These are phyloP conservation scores for Tachina lurida DNA, from an alignment of 2,888 invertebrate genomes.

Conservation along the genomic window DNA sequence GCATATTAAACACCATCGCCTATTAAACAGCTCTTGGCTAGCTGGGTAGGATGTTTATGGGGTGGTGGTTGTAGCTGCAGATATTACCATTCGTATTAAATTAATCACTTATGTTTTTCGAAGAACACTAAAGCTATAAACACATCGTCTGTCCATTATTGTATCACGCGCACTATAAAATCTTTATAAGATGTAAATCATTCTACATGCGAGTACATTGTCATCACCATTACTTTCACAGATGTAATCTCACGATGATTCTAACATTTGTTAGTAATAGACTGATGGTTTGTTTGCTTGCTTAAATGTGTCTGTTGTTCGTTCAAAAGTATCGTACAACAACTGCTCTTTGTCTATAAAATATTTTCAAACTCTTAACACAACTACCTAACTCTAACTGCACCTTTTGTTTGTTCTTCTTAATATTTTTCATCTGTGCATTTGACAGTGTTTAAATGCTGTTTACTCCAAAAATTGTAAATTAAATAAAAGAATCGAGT, in stretches of 20 bases:
- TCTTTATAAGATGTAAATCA: conserved; percentile 32
- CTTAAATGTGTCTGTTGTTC: background rate
- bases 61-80: conserved; percentile 21
- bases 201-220: background rate
- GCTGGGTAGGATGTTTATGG: conserved; percentile 29
- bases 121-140: background rate
- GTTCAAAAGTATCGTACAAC: conserved; percentile 19
- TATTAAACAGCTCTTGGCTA: too few relatives aligned
- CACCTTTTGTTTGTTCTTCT: conserved; percentile 62
- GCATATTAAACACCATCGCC: too few relatives aligned
- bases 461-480: conserved; percentile 39
- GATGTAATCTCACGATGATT: conserved; percentile 29
- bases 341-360: conserved; percentile 45
- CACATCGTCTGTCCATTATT: background rate
- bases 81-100: conserved; percentile 9
- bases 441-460: conserved; percentile 49
- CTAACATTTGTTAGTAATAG: conserved; percentile 40
- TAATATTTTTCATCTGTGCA: conserved; percentile 29
- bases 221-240: conserved; percentile 32
- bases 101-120: conserved; percentile 24
- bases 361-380: conserved; percentile 38
- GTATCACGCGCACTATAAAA: conserved; percentile 27
- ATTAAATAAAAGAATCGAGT: conserved; percentile 36
- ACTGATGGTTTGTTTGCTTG: conserved; percentile 9
- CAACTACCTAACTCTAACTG: background rate